phyloP scores from a whole-genome alignment of 2,113 vertebrate genomes.

The Lathamus discolor region DNA sequence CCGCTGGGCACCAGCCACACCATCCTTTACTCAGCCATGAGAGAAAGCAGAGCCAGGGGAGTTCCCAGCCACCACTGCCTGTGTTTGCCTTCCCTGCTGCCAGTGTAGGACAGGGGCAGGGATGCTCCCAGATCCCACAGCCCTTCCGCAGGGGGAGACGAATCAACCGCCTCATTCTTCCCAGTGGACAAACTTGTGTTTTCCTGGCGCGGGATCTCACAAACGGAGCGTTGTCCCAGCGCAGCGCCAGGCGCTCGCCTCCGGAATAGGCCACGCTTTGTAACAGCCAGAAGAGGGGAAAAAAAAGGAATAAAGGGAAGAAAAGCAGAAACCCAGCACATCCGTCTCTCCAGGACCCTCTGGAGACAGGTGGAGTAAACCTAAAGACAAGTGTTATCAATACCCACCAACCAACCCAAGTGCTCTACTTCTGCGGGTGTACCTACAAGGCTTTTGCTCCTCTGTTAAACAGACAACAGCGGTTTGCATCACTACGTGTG shows the following conservation, averaged over 20 bases:
- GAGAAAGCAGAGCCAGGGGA: not conserved
- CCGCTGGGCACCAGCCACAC: not conserved
- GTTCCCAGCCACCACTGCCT: not conserved
- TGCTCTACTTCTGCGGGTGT: rapidly evolving
- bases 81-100: not conserved
- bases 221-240: not conserved
- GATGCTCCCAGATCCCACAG: constrained; percentile 1
- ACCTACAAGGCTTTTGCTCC: rapidly evolving
- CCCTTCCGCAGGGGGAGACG: rapidly evolving
- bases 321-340: not conserved
- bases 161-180: constrained; percentile 36
- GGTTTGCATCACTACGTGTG: not conserved
- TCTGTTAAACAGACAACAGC: not conserved
- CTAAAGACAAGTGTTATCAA: not conserved
- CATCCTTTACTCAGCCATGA: not conserved
- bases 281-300: not conserved
- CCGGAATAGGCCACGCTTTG: not conserved
- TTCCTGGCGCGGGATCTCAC: rapidly evolving
- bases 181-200: constrained; percentile 19
- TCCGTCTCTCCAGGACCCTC: not conserved
- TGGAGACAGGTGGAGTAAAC: rapidly evolving
- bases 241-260: rapidly evolving
- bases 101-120: not conserved
- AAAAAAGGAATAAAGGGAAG: not conserved
- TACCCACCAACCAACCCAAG: not conserved